phyloP scores from a whole-genome alignment of 2,888 invertebrate species.

The Drosophila hamatofila region DNA sequence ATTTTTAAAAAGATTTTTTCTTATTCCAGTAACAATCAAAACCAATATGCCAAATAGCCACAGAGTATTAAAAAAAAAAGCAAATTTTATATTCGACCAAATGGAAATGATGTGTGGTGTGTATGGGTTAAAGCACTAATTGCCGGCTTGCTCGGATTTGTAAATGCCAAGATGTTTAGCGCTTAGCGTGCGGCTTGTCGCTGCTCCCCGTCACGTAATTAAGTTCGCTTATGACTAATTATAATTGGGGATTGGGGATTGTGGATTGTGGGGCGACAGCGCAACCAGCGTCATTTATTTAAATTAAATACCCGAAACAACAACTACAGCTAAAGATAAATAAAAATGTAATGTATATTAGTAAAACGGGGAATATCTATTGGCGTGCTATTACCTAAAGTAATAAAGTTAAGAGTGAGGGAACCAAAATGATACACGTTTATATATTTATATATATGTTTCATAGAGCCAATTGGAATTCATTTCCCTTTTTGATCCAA shows the following conservation, averaged over 20 bases:
- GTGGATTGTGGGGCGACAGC: slow-evolving; percentile 9
- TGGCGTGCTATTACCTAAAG: no score
- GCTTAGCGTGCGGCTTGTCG: neutral
- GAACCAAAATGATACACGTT: no score
- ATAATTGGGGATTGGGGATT: slow-evolving; percentile 27
- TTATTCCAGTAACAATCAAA: no score
- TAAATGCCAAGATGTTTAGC: slow-evolving; percentile 17
- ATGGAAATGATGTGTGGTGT: neutral
- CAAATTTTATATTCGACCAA: neutral
- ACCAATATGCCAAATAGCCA: no score
- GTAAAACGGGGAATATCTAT: no score
- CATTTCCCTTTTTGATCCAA: no score
- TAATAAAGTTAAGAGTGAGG: no score
- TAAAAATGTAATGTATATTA: neutral
- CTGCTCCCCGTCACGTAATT: slow-evolving; percentile 29
- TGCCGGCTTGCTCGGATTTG: slow-evolving; percentile 17
- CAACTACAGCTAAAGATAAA: neutral
- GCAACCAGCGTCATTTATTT: slow-evolving; percentile 3
- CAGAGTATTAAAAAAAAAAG: neutral
- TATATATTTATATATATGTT: no score
- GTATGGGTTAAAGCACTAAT: slow-evolving; percentile 14
- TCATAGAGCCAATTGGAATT: no score
- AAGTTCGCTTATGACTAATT: slow-evolving; percentile 39
- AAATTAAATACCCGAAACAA: neutral
- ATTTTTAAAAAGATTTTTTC: no score